Evolutionary conservation across 2,797 vertebrate genomes (phyloP).

Genomic region (Enteromius viviparus): DNA sequence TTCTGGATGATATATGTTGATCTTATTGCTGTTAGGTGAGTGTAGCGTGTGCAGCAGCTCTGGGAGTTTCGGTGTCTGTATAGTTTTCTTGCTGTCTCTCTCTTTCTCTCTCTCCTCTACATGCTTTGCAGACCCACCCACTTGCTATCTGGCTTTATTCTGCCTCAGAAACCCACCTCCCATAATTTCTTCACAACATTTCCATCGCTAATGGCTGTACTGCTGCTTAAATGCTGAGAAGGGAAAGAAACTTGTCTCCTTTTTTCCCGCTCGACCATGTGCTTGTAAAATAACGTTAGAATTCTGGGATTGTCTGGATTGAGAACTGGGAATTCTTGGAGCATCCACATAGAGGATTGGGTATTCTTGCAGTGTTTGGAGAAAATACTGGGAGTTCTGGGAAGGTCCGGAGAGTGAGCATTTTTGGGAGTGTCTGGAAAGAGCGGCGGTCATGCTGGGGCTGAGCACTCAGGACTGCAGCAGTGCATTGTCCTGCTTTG

Average conservation of each 20-base stretch:
- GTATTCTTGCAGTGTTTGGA: constrained; percentile 37
- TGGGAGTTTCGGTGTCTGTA: neutral
- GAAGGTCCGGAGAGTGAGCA: neutral
- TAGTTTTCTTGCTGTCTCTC: neutral
- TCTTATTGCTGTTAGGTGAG: constrained; percentile 2
- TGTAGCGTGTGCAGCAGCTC: neutral
- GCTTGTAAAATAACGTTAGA: constrained; percentile 49
- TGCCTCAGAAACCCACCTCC: constrained; percentile 49
- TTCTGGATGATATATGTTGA: constrained; percentile 23
- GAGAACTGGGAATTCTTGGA: constrained; percentile 47
- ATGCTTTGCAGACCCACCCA: constrained; percentile 60
- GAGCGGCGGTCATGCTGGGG: constrained; percentile 71
- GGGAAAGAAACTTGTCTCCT: constrained; percentile 52
- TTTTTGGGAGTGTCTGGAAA: constrained; percentile 31
- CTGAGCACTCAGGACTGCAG: constrained; percentile 76
- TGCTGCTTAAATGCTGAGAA: constrained; percentile 34
- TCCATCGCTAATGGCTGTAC: constrained; percentile 47
- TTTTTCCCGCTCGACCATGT: constrained; percentile 49
- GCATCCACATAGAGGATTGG: neutral
- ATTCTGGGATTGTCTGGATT: constrained; percentile 56
- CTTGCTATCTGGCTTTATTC: constrained; percentile 30
- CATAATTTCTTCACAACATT: constrained; percentile 42
- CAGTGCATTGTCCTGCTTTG: constrained; percentile 82
- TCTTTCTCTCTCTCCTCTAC: constrained; percentile 30
- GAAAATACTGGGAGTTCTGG: constrained; percentile 49